A percentile compares a stretch with the other conserved stretches of the same genome.
Evolutionary conservation across 2,113 vertebrate species (phyloP).

Genomic region (Lipotes vexillifer): DNA sequence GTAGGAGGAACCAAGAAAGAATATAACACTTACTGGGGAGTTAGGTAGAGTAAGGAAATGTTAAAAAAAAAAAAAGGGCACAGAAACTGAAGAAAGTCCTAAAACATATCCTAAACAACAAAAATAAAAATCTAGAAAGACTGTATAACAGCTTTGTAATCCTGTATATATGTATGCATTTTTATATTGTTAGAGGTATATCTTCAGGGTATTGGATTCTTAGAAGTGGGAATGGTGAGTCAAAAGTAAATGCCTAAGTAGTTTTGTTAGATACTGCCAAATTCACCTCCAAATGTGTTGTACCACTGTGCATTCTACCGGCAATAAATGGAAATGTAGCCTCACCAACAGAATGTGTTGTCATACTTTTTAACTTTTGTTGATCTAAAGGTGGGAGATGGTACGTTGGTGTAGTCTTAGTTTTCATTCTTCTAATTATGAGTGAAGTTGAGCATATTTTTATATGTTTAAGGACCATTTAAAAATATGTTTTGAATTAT

Average conservation of each 20-base stretch:
- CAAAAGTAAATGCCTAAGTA: neutral
- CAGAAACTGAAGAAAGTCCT: neutral
- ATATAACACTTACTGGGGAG: neutral
- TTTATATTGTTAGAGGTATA: neutral
- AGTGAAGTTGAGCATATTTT: neutral
- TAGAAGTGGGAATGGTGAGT: neutral
- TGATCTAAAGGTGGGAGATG: neutral
- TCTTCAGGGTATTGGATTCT: neutral
- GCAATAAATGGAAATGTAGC: neutral
- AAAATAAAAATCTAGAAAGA: neutral
- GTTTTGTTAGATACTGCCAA: neutral
- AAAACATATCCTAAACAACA: neutral
- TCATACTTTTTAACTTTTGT: neutral
- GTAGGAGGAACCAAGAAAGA: neutral
- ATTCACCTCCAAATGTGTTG: neutral
- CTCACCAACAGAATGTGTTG: neutral
- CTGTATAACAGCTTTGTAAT: neutral
- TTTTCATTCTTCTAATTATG: neutral
- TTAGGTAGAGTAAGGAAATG: neutral
- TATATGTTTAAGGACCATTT: neutral
- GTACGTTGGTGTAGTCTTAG: neutral
- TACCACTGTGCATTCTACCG: neutral
- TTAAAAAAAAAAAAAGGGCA: neutral
- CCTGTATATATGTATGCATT: neutral
- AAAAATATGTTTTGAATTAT: neutral